Evolutionary conservation across 2,888 invertebrate species (phyloP).

Genomic region (Papilio gigon): DNA sequence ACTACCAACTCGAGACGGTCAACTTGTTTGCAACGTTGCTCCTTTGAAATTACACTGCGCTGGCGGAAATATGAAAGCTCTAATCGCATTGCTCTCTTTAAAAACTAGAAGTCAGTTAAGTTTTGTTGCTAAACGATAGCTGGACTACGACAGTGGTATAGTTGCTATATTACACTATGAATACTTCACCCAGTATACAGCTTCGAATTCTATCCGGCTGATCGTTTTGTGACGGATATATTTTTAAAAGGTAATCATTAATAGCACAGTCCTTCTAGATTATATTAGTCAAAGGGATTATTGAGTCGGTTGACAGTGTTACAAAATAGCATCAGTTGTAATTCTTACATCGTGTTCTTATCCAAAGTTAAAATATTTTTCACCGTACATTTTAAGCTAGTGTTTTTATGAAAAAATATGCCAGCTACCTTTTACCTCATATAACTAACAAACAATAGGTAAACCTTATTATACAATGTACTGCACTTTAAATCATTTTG

Average conservation of each 20-base stretch:
- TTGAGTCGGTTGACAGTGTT: no score
- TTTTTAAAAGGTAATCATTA: neutral
- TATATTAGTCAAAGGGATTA: no score
- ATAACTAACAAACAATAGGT: no score
- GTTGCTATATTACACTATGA: neutral
- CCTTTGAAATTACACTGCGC: slow-evolving; percentile 28
- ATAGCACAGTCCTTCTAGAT: neutral
- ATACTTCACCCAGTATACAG: neutral
- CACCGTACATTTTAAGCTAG: no score
- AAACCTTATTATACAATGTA: no score
- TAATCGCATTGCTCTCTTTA: slow-evolving; percentile 21
- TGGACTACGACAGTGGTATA: neutral
- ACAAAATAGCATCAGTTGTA: no score
- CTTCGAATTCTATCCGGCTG: neutral
- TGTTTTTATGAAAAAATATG: no score
- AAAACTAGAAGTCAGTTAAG: slow-evolving; percentile 18
- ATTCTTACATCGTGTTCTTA: no score
- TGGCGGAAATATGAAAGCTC: slow-evolving; percentile 21
- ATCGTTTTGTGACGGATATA: neutral
- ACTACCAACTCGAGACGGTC: slow-evolving; percentile 34
- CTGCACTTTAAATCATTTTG: no score
- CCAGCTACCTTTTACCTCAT: no score
- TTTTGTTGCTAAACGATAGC: slow-evolving; percentile 5
- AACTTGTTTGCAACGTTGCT: slow-evolving; percentile 38
- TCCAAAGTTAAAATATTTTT: no score